Evolutionary conservation across 2,888 invertebrate genomes (phyloP).

Genomic region (Trissonchulus sp.): DNA sequence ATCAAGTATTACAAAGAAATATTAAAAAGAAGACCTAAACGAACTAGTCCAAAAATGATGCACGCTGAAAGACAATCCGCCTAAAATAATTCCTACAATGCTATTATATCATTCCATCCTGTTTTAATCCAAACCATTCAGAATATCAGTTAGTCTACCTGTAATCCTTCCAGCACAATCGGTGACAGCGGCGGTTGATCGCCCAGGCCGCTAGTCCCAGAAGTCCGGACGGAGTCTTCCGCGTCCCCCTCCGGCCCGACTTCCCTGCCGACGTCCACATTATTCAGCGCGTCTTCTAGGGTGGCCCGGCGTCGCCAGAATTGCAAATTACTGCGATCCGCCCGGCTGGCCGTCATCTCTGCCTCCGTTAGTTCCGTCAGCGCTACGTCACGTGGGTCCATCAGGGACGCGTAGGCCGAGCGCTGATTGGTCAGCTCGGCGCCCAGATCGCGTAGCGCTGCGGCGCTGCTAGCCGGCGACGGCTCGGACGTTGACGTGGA

Average conservation of each 20-base stretch:
- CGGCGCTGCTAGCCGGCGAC: neutral
- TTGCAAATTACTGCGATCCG: neutral
- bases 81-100: too few species aligned
- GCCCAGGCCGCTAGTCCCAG: neutral
- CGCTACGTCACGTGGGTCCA: neutral
- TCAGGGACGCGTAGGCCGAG: neutral
- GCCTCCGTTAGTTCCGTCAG: neutral
- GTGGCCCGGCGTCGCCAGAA: neutral
- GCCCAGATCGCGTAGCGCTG: neutral
- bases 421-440: neutral
- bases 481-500: neutral
- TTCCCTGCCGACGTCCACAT: neutral
- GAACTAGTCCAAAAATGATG: too few species aligned
- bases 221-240: neutral
- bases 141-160: constrained; percentile 7
- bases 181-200: constrained; percentile 27
- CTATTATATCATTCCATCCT: too few species aligned
- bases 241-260: too few species aligned
- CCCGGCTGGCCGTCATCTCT: neutral
- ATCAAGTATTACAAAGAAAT: too few species aligned
- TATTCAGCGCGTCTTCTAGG: neutral
- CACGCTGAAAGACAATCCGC: too few species aligned
- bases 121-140: too few species aligned
- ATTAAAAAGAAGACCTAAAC: too few species aligned
- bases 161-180: constrained; percentile 28